Evolutionary conservation across 2,888 invertebrate species (phyloP).

Genomic region (Diplolepis rosae): DNA sequence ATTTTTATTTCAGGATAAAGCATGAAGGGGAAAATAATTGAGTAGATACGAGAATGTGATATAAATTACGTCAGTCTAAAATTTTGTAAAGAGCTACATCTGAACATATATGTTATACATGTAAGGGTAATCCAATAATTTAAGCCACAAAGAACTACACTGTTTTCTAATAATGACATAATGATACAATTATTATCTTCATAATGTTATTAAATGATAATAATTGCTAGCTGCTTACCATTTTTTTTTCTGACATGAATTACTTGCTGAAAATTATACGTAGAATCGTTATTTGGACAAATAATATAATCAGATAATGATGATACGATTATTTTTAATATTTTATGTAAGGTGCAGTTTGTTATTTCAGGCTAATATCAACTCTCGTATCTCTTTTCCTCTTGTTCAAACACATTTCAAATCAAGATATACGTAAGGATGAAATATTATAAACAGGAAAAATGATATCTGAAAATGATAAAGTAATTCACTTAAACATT

Average conservation of each 20-base stretch:
- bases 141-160: not conserved
- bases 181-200: not conserved
- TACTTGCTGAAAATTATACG: too few relatives aligned
- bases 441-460: not conserved
- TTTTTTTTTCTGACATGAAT: too few relatives aligned
- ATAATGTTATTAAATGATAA: not conserved
- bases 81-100: not conserved
- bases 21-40: not conserved
- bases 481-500: too few relatives aligned
- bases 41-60: not conserved
- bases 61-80: not conserved
- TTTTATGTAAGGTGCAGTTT: not conserved
- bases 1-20: not conserved
- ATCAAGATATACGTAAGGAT: not conserved
- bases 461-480: too few relatives aligned
- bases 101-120: not conserved
- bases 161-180: not conserved
- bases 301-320: not conserved
- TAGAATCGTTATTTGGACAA: too few relatives aligned
- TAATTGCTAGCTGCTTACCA: too few relatives aligned
- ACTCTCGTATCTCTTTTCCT: not conserved
- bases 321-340: not conserved
- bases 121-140: not conserved
- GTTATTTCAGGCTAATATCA: not conserved
- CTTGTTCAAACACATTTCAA: not conserved